Evolutionary conservation across 2,888 invertebrate genomes (phyloP), one percentile per base, ranked within the genome.

Genomic region (Xanthorhoe spadicearia): DNA sequence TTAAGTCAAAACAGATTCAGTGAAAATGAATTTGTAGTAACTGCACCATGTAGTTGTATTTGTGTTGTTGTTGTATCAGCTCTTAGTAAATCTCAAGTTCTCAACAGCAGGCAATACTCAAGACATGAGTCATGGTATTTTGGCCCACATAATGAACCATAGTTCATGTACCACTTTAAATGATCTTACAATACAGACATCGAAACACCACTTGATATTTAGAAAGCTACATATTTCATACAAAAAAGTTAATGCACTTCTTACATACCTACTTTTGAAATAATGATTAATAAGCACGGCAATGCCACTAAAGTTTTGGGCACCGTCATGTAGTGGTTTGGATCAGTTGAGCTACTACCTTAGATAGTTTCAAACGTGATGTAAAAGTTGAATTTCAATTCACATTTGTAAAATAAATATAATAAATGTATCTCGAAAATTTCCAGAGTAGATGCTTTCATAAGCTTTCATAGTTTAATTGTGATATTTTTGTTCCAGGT

Each of bases 401-500:
- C n/a, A n/a, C n/a, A n/a, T n/a, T n/a, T n/a, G n/a, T n/a, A n/a
- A n/a, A n/a, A n/a, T n/a, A n/a, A n/a, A n/a, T n/a, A n/a, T n/a
- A n/a, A n/a, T n/a, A n/a, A n/a, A n/a, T n/a, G n/a, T n/a, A n/a
- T n/a, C n/a, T n/a, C n/a, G n/a, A n/a, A n/a, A n/a, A n/a, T n/a
- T n/a, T n/a, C n/a, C n/a, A n/a, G n/a, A n/a, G n/a, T n/a, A n/a
- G n/a, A n/a, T n/a, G n/a, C n/a, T n/a, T n/a, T n/a, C 23, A 23
- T 23, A 23, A 4, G 23, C 23, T 38, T 38, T 10, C 38, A 38
- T 38, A 38, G 9, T 10, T 49, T 54, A 56, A 55, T 17, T 48
- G 32, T 15, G 9, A 82, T 80, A 77, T 68, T 84, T 81, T 90
- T 83, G 77, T 94, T 95, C 53, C 95, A 98, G 98, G 97, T 87